Base-by-base conservation (phyloP, 2,113 vertebrate genomes). In the Leptobrachium leishanense region DNA sequence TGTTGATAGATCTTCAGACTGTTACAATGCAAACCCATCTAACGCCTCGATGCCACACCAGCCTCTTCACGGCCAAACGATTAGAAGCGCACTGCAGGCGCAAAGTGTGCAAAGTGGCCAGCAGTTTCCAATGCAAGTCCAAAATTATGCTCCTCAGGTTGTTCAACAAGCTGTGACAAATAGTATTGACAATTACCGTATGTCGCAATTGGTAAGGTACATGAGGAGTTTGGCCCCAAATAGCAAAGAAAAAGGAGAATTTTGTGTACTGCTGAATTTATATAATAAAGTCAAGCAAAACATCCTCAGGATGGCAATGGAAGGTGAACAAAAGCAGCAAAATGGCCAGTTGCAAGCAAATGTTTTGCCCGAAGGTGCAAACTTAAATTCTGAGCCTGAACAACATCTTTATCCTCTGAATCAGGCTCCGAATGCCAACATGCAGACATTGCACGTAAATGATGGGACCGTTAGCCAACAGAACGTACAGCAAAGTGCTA, bases 201-300 rank as follows among this genome's bases (percentile, higher is more conserved):
- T 42, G 7, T 20, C 11, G 41, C 65, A 68, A 11, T 12, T 68
- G 7, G 9, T 39, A 3, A 10, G 5, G n/a, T 43, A n/a, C 6
- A 42, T 6, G 9, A n/a, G 5, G 5, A 12, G 1, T n/a, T 15
- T 46, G 40, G 2, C 65, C 2, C 4, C 6, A 5, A 13, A 68
- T 20, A 12, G 2, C 43, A 31, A 46, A 9, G 9, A 1, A 2
- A 7, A 10, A 46, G 43, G 31, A 8, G 13, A 46, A 10, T 13
- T 70, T 43, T 31, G 2, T 5, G 9, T 20, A 7, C 6, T 79
- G 11, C 8, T 73, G 11, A n/a, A 46, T 3, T 5, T 78, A 0
- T 78, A 78, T 15, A 12, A 10, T 6, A 42, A 65, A 41, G 43
- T 73, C 4, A 79, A 43, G 11, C 39, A 13, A 3, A 66, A 72